Evolutionary conservation across 2,888 invertebrate genomes (phyloP).

Genomic region (Ptychoptera contaminata): DNA sequence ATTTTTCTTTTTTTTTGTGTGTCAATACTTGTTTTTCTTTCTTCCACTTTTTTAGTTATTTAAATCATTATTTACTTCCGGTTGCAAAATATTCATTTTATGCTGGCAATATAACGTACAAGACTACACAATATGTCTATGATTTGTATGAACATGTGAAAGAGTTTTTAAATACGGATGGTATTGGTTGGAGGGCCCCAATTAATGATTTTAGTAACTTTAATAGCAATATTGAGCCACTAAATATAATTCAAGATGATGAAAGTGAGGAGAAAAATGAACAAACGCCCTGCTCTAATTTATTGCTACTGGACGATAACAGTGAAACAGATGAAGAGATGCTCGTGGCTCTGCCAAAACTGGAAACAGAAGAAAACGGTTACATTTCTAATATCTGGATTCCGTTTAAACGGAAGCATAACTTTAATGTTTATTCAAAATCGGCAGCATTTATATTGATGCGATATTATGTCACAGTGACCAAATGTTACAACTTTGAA

Average conservation of each 20-base stretch:
- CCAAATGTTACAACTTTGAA: constrained; percentile 22
- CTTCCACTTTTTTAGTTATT: constrained; percentile 14
- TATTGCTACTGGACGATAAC: constrained; percentile 16
- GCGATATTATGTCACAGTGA: constrained; percentile 22
- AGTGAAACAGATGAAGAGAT: constrained; percentile 18
- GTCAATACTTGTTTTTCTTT: too few species aligned
- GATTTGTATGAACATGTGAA: constrained; percentile 20
- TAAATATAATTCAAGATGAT: constrained; percentile 10
- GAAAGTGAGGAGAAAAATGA: constrained; percentile 6
- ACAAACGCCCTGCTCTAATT: constrained; percentile 18
- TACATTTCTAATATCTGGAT: constrained; percentile 23
- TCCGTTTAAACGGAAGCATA: constrained; percentile 22
- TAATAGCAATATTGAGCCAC: constrained; percentile 15
- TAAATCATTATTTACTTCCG: constrained; percentile 22
- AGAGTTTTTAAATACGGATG: constrained; percentile 24
- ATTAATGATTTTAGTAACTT: constrained; percentile 16
- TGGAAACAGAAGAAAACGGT: constrained; percentile 16
- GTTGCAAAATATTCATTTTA: constrained; percentile 25
- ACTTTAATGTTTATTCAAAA: constrained; percentile 21
- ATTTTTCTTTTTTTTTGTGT: not conserved
- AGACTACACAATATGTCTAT: constrained; percentile 17
- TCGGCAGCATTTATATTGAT: constrained; percentile 21
- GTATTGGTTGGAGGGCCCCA: constrained; percentile 25
- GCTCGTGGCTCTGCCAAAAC: constrained; percentile 22
- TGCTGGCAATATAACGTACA: constrained; percentile 20